Evolutionary conservation across 1,140 invertebrate genomes (phyloP), one percentile per base, ranked within the genome.

Genomic region (Drosophila lini): DNA sequence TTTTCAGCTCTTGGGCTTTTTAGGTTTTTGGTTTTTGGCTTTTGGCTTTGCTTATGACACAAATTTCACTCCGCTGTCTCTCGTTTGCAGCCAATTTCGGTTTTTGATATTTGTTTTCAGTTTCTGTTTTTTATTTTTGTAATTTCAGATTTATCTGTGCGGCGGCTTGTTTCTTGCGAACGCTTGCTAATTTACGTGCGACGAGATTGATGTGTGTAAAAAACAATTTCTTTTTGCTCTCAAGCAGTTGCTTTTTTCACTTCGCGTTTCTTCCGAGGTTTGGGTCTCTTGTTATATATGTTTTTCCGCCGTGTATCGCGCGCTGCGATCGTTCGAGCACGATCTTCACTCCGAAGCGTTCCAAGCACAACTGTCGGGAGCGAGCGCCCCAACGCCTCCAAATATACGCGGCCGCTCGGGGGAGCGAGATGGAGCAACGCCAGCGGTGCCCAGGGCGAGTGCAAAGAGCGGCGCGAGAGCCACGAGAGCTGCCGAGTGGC

Each of bases 321-420:
- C 81, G 79, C 81, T 57, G 50, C 82, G 75, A 78, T 79, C 80
- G 58, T 34, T 56, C 69, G 63, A 80, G 79, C 82, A 85, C 84
- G 90, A 90, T 86, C 90, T 91, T 81, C 78, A 91, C 90, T 88
- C 71, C 80, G 78, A 80, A 90, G 85, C 90, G 90, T 91, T 91
- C 82, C 80, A 91, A 90, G 89, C 90, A 91, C 90, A 91, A 91
- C 89, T 86, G 83, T 80, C 68, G 80, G 74, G 77, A 67, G 74
- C 55, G 78, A n/a, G 48, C 45, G 50, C 74, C 83, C 53, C 73
- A 68, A 36, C 84, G 80, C 71, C 71, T 73, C 69, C 81, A 86
- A 88, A 80, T 88, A 88, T 82, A 76, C 61, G 76, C 81, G 63
- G 56, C 25, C 38, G 67, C 42, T 44, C 38, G 36, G 5, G 56